phyloP scores from a whole-genome alignment of 2,888 invertebrate species.

The Euphydryas editha region DNA sequence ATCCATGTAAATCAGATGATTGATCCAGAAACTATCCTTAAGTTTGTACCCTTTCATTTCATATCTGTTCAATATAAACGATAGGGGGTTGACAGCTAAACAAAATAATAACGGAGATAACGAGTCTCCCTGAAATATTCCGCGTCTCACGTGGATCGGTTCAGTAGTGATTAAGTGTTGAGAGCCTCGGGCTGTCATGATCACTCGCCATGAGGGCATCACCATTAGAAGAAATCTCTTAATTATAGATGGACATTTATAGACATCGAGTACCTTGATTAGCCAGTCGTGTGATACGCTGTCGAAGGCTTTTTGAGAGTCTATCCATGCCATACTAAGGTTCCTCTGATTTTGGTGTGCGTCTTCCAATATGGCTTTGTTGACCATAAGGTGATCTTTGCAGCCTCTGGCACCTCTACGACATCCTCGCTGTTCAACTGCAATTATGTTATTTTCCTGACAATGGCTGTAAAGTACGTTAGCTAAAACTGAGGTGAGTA shows the following conservation, averaged over 20 bases:
- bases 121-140: not conserved
- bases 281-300: constrained; percentile 6
- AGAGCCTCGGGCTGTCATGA: not conserved
- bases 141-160: not conserved
- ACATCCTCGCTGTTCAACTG: not conserved
- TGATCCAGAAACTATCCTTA: constrained; percentile 28
- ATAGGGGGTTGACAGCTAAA: not conserved
- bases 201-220: not conserved
- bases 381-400: not conserved
- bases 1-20: constrained; percentile 41
- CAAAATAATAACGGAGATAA: not conserved
- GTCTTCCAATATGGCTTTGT: not conserved
- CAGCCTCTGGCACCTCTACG: not conserved
- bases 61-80: not conserved
- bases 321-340: not conserved
- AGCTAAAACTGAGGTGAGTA: too few species aligned
- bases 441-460: not conserved
- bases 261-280: not conserved
- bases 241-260: not conserved
- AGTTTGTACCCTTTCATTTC: constrained; percentile 26
- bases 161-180: not conserved
- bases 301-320: constrained; percentile 6
- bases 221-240: not conserved
- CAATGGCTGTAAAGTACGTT: too few species aligned
- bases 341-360: not conserved